A percentile compares a stretch with the other conserved stretches of the same genome.
Conservation (phyloP, 2,113 vertebrate genomes). For the Prionailurus bengalensis region DNA sequence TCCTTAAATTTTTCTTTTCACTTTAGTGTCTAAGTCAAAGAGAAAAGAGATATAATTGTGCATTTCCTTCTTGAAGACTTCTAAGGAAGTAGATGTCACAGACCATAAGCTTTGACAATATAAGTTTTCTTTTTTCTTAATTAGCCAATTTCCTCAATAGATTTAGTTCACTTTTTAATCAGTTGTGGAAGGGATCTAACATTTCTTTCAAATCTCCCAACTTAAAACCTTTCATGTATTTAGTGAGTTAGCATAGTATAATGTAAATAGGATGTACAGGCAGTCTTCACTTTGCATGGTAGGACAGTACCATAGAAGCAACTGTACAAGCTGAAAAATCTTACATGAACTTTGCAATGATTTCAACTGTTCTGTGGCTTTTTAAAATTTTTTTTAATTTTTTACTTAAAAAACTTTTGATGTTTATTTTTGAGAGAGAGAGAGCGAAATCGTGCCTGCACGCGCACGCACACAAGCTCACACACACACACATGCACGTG, state of each 20-base stretch:
- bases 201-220: background rate
- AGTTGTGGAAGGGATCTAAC: background rate
- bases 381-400: background rate
- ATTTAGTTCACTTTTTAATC: background rate
- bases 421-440: too few species aligned
- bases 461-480: too few species aligned
- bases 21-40: background rate
- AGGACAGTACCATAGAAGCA: background rate
- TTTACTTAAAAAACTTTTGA: too few species aligned
- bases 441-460: too few species aligned
- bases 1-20: too few species aligned
- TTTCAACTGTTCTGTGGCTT: background rate
- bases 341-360: background rate
- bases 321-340: background rate
- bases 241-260: background rate
- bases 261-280: background rate
- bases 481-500: too few species aligned
- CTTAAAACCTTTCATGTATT: background rate
- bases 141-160: background rate
- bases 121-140: background rate
- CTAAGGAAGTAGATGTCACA: background rate
- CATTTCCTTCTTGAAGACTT: background rate
- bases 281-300: background rate
- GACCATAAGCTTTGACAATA: background rate
- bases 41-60: background rate